Percentiles rank a stretch among this genome's conserved stretches.
phyloP scores from a whole-genome alignment of 2,797 vertebrate genomes.

The Australoheros facetus region DNA sequence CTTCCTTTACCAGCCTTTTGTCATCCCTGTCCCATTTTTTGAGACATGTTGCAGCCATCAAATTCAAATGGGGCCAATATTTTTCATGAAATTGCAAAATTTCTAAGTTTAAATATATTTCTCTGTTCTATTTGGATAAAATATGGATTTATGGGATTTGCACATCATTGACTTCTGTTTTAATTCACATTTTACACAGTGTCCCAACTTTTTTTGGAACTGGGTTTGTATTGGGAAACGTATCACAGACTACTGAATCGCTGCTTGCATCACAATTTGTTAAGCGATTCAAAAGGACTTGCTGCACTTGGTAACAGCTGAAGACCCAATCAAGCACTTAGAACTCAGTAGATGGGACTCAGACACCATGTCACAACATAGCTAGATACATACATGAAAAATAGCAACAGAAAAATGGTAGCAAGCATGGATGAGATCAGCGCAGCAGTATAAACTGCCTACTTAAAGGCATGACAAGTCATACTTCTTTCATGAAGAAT shows the following conservation, averaged over 20 bases:
- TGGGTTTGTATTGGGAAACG: no score
- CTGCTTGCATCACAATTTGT: background rate
- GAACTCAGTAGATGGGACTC: background rate
- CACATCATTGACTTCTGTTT: background rate
- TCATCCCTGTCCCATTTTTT: background rate
- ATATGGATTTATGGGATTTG: no score
- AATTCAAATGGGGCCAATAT: background rate
- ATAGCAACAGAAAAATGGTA: background rate
- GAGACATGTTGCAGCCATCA: background rate
- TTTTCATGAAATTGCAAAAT: background rate
- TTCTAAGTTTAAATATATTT: background rate
- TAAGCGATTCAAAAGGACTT: background rate
- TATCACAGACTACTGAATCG: background rate
- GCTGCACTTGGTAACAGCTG: background rate
- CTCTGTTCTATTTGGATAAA: no score
- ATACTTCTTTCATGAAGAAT: background rate
- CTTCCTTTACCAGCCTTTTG: background rate
- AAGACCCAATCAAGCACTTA: constrained; percentile 2
- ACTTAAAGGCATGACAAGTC: background rate
- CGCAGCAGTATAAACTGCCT: background rate
- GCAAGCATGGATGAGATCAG: constrained; percentile 4
- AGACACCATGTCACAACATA: background rate
- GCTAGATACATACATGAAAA: background rate
- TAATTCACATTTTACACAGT: no score
- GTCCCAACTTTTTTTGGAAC: no score